A percentile compares a stretch with the other conserved stretches of the same genome.
These are phyloP conservation scores for Schizotus pectinicornis DNA, from an alignment of 2,888 invertebrate genomes.

Conservation along the genomic window DNA sequence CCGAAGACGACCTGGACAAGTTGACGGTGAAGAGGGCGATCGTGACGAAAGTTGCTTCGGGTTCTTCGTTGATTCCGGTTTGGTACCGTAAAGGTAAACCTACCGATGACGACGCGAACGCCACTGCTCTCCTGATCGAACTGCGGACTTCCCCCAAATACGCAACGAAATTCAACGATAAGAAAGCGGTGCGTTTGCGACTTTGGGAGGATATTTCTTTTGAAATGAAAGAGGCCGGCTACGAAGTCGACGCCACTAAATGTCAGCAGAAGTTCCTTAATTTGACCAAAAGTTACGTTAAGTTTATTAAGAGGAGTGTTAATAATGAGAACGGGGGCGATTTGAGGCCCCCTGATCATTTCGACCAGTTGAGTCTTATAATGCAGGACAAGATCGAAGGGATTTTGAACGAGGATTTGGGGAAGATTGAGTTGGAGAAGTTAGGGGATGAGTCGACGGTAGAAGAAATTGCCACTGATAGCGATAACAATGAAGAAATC, in stretches of 20 bases:
- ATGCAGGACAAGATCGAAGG: not conserved
- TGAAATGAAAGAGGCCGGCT: conserved; percentile 10
- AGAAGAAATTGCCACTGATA: not conserved
- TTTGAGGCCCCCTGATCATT: not conserved
- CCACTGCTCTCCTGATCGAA: conserved; percentile 2
- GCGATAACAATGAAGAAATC: not conserved
- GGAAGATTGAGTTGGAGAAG: not conserved
- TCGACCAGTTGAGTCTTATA: not conserved
- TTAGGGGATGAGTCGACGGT: not conserved
- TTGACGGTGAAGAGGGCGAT: conserved; percentile 3
- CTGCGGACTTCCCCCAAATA: conserved; percentile 8
- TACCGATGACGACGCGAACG: conserved; percentile 3
- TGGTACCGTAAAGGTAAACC: conserved; percentile 15
- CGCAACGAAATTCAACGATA: conserved; percentile 3
- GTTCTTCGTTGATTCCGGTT: not conserved
- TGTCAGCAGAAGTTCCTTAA: conserved; percentile 13
- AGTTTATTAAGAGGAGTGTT: not conserved
- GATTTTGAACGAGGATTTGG: not conserved
- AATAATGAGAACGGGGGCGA: not conserved
- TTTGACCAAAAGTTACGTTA: conserved; percentile 7
- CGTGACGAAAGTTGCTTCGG: conserved; percentile 1
- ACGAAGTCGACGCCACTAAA: conserved; percentile 11
- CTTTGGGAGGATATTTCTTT: conserved; percentile 15
- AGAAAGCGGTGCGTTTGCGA: not conserved
- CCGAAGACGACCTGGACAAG: conserved; percentile 5